Evolutionary conservation across 1,140 invertebrate species (phyloP).

Genomic region (Drosophila rufa): DNA sequence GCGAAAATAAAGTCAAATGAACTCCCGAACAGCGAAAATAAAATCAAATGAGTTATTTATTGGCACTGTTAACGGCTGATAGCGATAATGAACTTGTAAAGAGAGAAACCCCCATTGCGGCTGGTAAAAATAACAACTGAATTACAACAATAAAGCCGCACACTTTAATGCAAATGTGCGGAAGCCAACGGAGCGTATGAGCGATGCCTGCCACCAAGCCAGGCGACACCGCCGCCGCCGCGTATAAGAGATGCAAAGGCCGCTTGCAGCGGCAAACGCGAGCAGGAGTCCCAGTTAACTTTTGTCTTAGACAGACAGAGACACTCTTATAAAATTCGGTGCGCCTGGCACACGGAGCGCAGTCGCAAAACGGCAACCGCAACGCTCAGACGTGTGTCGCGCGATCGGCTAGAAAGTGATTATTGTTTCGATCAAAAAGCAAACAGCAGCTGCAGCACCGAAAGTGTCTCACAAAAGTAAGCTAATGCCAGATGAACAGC

Average conservation of each 20-base stretch:
- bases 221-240: not conserved
- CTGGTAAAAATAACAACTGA: slow-evolving; percentile 35
- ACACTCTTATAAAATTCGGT: slow-evolving; percentile 78
- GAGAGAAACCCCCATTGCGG: slow-evolving; percentile 34
- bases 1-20: slow-evolving; percentile 17
- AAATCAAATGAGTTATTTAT: slow-evolving; percentile 21
- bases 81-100: slow-evolving; percentile 74
- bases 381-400: slow-evolving; percentile 74
- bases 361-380: slow-evolving; percentile 69
- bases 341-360: slow-evolving; percentile 59
- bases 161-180: slow-evolving; percentile 50
- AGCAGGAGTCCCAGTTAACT: slow-evolving; percentile 8
- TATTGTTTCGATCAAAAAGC: slow-evolving; percentile 19
- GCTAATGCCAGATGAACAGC: slow-evolving; percentile 66
- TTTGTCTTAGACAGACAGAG: slow-evolving; percentile 23
- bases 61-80: slow-evolving; percentile 16
- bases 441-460: slow-evolving; percentile 9
- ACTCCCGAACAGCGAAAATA: not conserved
- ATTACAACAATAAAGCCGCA: slow-evolving; percentile 41
- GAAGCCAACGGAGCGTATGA: slow-evolving; percentile 75
- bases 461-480: slow-evolving; percentile 66
- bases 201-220: slow-evolving; percentile 32
- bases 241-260: slow-evolving; percentile 27
- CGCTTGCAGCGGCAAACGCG: slow-evolving; percentile 19
- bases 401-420: slow-evolving; percentile 37